Conservation (phyloP, 2,113 vertebrate species). For the Columba livia region DNA sequence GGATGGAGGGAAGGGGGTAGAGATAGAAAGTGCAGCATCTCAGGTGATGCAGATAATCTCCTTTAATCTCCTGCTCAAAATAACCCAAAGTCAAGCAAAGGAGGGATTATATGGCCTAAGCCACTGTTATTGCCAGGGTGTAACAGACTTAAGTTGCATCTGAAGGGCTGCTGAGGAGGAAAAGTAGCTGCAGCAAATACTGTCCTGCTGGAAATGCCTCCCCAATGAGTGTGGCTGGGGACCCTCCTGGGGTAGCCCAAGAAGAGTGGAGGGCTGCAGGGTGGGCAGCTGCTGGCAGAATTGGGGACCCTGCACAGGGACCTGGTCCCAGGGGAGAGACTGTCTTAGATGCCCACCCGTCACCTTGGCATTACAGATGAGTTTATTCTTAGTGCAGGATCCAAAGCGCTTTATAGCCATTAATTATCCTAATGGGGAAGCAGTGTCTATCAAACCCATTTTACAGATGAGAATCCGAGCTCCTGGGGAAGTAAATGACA, state of each 20-base stretch:
- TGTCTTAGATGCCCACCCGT: not conserved
- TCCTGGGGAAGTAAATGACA: not conserved
- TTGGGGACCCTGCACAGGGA: not conserved
- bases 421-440: conserved; percentile 26
- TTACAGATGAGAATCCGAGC: not conserved
- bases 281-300: not conserved
- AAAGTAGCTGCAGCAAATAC: not conserved
- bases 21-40: conserved; percentile 37
- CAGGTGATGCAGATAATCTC: conserved; percentile 69
- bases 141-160: conserved; percentile 43
- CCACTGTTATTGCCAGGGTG: conserved; percentile 25
- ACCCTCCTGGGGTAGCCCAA: not conserved
- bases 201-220: not conserved
- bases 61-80: conserved; percentile 81
- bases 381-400: conserved; percentile 31
- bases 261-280: not conserved
- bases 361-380: not conserved
- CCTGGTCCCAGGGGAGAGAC: not conserved
- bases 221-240: not conserved
- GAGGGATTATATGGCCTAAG: conserved; percentile 74
- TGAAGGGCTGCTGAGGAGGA: not conserved
- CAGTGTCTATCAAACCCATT: not conserved
- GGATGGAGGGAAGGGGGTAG: not conserved
- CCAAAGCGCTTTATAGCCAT: conserved; percentile 4
- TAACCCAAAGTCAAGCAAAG: conserved; percentile 78